Evolutionary conservation across 2,113 vertebrate genomes (phyloP).

Genomic region (Sus scrofa): T2T-Sscrofa CM000826.6:121414001-121414500

Average conservation of each 20-base stretch:
- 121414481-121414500: too few relatives aligned
- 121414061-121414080: background rate
- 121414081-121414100: constrained; percentile 22
- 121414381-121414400: too few relatives aligned
- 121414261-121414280: background rate
- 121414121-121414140: background rate
- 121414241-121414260: background rate
- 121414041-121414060: background rate
- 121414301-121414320: constrained; percentile 2
- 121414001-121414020: background rate
- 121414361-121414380: constrained; percentile 57
- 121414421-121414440: too few relatives aligned
- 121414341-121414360: background rate
- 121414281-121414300: constrained; percentile 26
- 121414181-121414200: background rate
- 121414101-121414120: background rate
- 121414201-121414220: background rate
- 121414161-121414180: background rate
- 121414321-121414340: background rate
- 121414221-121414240: background rate
- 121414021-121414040: background rate
- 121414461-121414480: too few relatives aligned
- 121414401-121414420: too few relatives aligned
- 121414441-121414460: too few relatives aligned
- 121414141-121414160: constrained; percentile 41